Percentiles rank a stretch among this genome's conserved stretches.
Evolutionary conservation across 2,113 vertebrate genomes (phyloP).

Genomic region (Pseudonaja textilis): DNA sequence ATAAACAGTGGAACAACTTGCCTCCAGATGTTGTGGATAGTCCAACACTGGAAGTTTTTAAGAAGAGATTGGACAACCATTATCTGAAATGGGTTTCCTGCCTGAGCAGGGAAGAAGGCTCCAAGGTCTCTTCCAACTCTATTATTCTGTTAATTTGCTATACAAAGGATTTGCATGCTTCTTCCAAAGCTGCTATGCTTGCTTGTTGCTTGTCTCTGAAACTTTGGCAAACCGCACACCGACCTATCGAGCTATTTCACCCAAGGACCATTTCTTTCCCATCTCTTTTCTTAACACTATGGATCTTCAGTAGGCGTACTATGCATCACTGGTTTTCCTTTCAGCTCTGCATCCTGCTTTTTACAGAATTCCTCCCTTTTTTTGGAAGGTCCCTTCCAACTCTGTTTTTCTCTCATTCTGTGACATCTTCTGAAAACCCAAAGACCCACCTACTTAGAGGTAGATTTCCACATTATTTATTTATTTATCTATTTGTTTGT

Average conservation of each 20-base stretch:
- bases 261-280: slow-evolving; percentile 19
- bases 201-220: slow-evolving; percentile 13
- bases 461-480: background rate
- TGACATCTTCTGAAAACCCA: background rate
- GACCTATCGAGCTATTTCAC: background rate
- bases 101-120: no score
- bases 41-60: no score
- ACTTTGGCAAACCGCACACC: slow-evolving; percentile 11
- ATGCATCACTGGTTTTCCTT: slow-evolving; percentile 4
- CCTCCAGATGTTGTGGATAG: no score
- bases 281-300: slow-evolving; percentile 16
- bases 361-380: background rate
- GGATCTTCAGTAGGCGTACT: background rate
- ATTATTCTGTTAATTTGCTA: background rate
- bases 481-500: no score
- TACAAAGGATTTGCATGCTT: background rate
- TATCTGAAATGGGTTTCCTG: no score
- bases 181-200: slow-evolving; percentile 25
- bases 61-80: no score
- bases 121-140: no score
- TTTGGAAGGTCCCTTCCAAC: background rate
- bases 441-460: background rate
- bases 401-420: no score
- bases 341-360: background rate
- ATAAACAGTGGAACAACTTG: no score